Evolutionary conservation across 2,113 vertebrate species (phyloP), one percentile per base, ranked within the genome.

Genomic region (Neodontobutis hainanensis): DNA sequence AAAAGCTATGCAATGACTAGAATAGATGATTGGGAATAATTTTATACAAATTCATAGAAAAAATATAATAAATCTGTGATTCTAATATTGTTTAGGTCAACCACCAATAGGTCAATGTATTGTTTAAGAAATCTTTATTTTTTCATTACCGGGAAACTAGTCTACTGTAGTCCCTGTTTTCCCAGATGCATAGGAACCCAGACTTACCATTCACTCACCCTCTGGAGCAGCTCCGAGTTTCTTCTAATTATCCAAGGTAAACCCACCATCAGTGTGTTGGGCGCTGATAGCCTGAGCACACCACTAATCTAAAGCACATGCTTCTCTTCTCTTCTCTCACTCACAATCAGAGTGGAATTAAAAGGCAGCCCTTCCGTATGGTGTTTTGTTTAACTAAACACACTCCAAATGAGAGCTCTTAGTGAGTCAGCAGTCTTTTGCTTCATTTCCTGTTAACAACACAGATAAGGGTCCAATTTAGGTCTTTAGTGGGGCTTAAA

Each of bases 141-240:
- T 27, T 27, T 27, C 19, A 27, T 27, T 27, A 27, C 19, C 19
- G 19, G 19, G 3, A 27, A 27, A 27, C 19, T n/a, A n/a, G n/a
- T n/a, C n/a, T n/a, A n/a, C n/a, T 27, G 19, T 27, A 27, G 1
- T 27, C 19, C 19, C 19, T 27, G 19, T 27, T 27, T 27, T 27
- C 19, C 19, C 19, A 27, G 19, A 27, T 27, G 19, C 19, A 27
- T 27, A 27, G 19, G 19, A 27, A 27, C 19, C 19, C 19, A 27
- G 19, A 27, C 80, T 77, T 74, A 63, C 80, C 77, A 73, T 65
- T 75, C 80, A 69, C 82, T 80, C 38, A 68, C 69, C 66, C 77
- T 77, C 80, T 88, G 85, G 84, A 87, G 85, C 85, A 65, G 78
- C 81, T 88, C 79, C 80, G 63, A 46, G 64, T 86, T 65, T 2